Evolutionary conservation across 2,888 invertebrate genomes (phyloP).

Genomic region (Sclerodermus sp.): DNA sequence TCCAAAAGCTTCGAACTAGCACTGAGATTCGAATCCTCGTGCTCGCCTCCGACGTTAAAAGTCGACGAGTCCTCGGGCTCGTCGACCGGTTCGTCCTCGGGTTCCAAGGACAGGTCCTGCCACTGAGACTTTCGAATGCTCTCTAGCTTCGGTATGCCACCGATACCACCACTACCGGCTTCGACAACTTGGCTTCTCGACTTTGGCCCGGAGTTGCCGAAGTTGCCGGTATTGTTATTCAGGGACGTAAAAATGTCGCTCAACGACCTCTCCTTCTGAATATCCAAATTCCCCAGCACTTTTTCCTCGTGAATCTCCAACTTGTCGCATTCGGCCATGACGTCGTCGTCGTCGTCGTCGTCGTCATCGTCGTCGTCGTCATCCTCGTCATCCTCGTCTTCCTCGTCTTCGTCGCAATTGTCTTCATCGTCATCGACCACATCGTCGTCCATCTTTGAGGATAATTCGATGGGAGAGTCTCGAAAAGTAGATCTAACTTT

Average conservation of each 20-base stretch:
- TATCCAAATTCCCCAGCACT: constrained; percentile 4
- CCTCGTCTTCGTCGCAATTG: too few relatives aligned
- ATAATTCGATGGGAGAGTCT: too few relatives aligned
- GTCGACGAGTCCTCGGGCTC: constrained; percentile 29
- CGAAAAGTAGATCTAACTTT: too few relatives aligned
- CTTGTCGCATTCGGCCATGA: neutral
- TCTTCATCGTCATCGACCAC: too few relatives aligned
- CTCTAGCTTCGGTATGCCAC: neutral
- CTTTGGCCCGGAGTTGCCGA: constrained; percentile 6
- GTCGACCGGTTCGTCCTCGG: constrained; percentile 26
- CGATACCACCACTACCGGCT: constrained; percentile 24
- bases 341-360: too few relatives aligned
- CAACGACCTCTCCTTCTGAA: too few relatives aligned
- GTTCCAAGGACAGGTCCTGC: constrained; percentile 12
- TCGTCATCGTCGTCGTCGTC: too few relatives aligned
- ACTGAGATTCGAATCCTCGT: too few relatives aligned
- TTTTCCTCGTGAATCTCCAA: constrained; percentile 27
- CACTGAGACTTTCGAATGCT: constrained; percentile 12
- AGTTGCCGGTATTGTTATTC: constrained; percentile 5
- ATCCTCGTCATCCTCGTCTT: neutral
- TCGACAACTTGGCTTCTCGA: constrained; percentile 25
- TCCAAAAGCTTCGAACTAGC: constrained; percentile 47
- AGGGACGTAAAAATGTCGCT: constrained; percentile 1
- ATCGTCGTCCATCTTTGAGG: too few relatives aligned
- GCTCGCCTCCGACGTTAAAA: too few relatives aligned